Evolutionary conservation across 1,140 invertebrate genomes (phyloP), one percentile per base, ranked within the genome.

Genomic region (Meteorus sp.): DNA sequence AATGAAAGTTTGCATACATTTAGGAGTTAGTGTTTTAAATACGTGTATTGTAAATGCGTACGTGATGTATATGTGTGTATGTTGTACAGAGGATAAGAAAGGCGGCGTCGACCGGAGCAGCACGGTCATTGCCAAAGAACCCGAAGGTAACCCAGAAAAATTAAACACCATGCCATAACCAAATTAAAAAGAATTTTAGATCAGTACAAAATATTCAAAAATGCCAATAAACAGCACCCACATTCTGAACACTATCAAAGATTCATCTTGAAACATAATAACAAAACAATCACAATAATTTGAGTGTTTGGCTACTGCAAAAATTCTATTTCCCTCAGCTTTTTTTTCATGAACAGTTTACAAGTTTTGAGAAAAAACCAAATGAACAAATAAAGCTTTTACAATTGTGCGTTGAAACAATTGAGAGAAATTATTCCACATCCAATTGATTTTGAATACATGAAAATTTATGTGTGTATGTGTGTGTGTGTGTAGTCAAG

Each of bases 71-170:
- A 74, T 79, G 72, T 79, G 70, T 80, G 66, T 79, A 79, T 81
- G 73, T 80, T 81, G 75, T 79, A 78, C 81, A 89, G 87, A 93
- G 85, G 91, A 93, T 84, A 92, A 92, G 85, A 93, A 93, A 81
- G 86, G 85, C 82, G 90, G 89, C 74, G 92, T 94, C 81, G 92
- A 95, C 84, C 88, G 92, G 80, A 92, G 91, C 81, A 92, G 91
- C 79, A 95, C 92, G 73, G 92, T 95, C 75, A 94, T 95, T 83
- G 92, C 91, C 77, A 93, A 94, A 88, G 92, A 95, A 74, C 89
- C 91, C 69, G 89, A 92, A 90, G 92, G 91, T 86, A 91, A 89
- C 71, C 66, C 64, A 72, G 66, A 64, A 69, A n/a, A n/a, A 56
- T 17, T 56, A 59, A 59, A 55, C 59, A 59, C 56, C 13, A 39